Base-by-base conservation (phyloP, 2,797 vertebrate genomes). In the Valencia hispanica region DNA sequence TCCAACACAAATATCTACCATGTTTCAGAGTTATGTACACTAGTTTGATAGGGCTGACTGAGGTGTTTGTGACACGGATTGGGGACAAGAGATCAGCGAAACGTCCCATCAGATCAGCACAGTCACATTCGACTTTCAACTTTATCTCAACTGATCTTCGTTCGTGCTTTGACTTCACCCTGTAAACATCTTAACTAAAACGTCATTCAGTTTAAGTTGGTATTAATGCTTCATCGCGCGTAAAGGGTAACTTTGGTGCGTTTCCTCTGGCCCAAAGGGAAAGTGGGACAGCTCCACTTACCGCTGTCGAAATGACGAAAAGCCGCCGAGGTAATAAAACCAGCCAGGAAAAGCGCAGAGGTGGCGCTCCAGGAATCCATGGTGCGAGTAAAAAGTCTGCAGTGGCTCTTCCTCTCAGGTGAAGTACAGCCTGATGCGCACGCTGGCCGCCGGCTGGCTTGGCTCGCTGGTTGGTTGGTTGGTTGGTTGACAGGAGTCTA, bases 291-390 rank as follows among this genome's bases (percentile, higher is more conserved):
- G 84, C 84, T 81, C 39, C 4, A 88, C 95, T 94, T 70, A 96
- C 95, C 95, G 77, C 94, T 94, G 39, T 95, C 90, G 78, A 94
- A 94, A 57, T 93, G 91, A 72, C 78, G 88, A 4, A 94, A 87
- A 72, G 93, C 91, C 39, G 92, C 85, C 0, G 92, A 87, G 12
- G 93, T 89, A 70, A 94, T 73, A 63, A 94, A 86, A 59, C 82
- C 89, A 70, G 88, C 84, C 47, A 95, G 84, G 10, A 95, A 90
- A 34, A 95, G 84, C 36, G 90, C 87, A 45, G 87, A 90, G 30
- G 85, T 55, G 86, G 78, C 68, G 65, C 91, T 93, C 91, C 88
- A 84, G 83, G 94, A 84, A 87, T 95, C 92, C 95, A 95, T 95
- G 48, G 88, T 87, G 88, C 25, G 73, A 8, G 47, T 68, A 70